These are phyloP conservation scores for Bombus confusus DNA, from an alignment of 1,140 invertebrate species.

Conservation along the genomic window DNA sequence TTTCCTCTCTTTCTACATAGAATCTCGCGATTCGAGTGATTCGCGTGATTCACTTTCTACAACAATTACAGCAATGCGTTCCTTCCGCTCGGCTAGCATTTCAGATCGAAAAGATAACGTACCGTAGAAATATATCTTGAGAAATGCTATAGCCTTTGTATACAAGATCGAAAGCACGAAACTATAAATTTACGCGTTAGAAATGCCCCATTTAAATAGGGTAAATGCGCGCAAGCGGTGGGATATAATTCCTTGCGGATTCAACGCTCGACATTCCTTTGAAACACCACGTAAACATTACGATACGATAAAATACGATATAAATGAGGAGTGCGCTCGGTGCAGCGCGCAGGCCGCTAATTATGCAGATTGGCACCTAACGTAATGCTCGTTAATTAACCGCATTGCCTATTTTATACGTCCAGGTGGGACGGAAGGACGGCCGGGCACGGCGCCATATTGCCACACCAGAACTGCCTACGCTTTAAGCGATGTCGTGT, in stretches of 20 bases:
- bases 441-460: slow-evolving; percentile 66
- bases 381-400: slow-evolving; percentile 76
- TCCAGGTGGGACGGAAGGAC: slow-evolving; percentile 70
- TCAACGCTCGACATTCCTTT: background rate
- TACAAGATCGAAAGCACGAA: background rate
- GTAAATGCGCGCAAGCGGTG: background rate
- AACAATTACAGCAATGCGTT: background rate
- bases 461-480: slow-evolving; percentile 56
- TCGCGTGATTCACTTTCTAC: slow-evolving; percentile 56
- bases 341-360: slow-evolving; percentile 66
- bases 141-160: background rate
- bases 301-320: slow-evolving; percentile 61
- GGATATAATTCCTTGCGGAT: background rate
- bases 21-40: slow-evolving; percentile 51
- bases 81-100: background rate
- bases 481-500: slow-evolving; percentile 47
- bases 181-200: background rate
- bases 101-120: slow-evolving; percentile 7
- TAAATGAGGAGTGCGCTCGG: slow-evolving; percentile 71
- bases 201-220: background rate
- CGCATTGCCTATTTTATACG: slow-evolving; percentile 71
- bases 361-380: slow-evolving; percentile 76
- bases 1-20: slow-evolving; percentile 29
- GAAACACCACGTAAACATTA: slow-evolving; percentile 13
- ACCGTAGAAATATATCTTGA: background rate